These are phyloP conservation scores for Musca vetustissima DNA, from an alignment of 1,140 invertebrate species.

Conservation along the genomic window DNA sequence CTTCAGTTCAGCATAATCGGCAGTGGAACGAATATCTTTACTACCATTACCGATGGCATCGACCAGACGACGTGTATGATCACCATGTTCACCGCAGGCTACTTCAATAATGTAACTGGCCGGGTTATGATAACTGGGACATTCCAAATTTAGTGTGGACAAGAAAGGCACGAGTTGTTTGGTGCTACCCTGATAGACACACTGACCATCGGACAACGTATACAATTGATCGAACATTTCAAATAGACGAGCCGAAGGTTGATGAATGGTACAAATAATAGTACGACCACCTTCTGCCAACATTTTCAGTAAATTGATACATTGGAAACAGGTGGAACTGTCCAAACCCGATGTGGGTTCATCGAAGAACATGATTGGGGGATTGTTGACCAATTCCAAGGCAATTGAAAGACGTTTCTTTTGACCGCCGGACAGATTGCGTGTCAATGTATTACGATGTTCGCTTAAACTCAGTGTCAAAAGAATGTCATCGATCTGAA, in stretches of 20 bases:
- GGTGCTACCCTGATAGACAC: constrained; percentile 89
- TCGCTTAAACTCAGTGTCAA: constrained; percentile 85
- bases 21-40: constrained; percentile 66
- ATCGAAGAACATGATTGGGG: constrained; percentile 95
- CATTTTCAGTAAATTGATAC: constrained; percentile 84
- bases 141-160: constrained; percentile 76
- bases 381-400: constrained; percentile 94
- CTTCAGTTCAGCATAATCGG: constrained; percentile 58
- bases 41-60: constrained; percentile 82
- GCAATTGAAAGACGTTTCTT: constrained; percentile 95
- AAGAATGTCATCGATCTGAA: constrained; percentile 85
- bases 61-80: constrained; percentile 81
- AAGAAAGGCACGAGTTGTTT: constrained; percentile 86
- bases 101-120: constrained; percentile 96
- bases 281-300: constrained; percentile 87
- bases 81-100: constrained; percentile 92
- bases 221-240: constrained; percentile 98
- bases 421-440: constrained; percentile 90
- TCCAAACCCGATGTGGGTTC: constrained; percentile 96
- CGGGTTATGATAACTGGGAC: constrained; percentile 95
- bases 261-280: constrained; percentile 97
- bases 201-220: constrained; percentile 89
- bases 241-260: constrained; percentile 92
- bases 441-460: constrained; percentile 84
- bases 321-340: constrained; percentile 92